phyloP scores from a whole-genome alignment of 2,113 vertebrate species.

The Cricetomys ansorgei region DNA sequence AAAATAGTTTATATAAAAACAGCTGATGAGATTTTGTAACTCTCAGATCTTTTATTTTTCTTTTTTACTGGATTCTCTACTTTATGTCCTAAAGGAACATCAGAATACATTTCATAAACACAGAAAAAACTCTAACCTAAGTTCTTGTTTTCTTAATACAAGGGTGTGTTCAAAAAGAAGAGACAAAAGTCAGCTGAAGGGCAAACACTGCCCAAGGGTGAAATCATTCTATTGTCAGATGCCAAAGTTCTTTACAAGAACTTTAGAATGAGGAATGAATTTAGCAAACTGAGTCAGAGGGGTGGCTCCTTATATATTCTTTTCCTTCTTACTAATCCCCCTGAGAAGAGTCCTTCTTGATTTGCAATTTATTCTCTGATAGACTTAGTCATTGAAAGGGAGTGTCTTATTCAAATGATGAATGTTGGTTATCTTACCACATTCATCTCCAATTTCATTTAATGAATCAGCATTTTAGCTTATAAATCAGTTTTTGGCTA shows the following conservation, averaged over 20 bases:
- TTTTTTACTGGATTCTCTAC: slow-evolving; percentile 12
- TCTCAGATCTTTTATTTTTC: slow-evolving; percentile 22
- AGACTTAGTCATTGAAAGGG: slow-evolving; percentile 62
- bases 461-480: slow-evolving; percentile 72
- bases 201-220: slow-evolving; percentile 6
- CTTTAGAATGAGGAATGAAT: background rate
- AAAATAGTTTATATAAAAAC: slow-evolving; percentile 1
- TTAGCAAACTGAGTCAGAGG: background rate
- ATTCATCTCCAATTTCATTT: slow-evolving; percentile 70
- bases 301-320: background rate
- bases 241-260: background rate
- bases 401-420: slow-evolving; percentile 67
- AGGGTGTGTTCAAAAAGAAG: background rate
- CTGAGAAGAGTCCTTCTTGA: slow-evolving; percentile 13
- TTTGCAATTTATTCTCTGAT: slow-evolving; percentile 52
- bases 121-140: slow-evolving; percentile 39
- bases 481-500: slow-evolving; percentile 72
- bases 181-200: slow-evolving; percentile 41
- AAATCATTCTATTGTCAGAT: slow-evolving; percentile 9
- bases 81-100: slow-evolving; percentile 24
- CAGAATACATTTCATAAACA: background rate
- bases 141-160: slow-evolving; percentile 23
- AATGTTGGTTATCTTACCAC: slow-evolving; percentile 67
- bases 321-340: slow-evolving; percentile 2
- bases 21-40: slow-evolving; percentile 9